These are phyloP conservation scores for Rhizomys pruinosus DNA, from an alignment of 2,113 vertebrate species.

Conservation along the genomic window DNA sequence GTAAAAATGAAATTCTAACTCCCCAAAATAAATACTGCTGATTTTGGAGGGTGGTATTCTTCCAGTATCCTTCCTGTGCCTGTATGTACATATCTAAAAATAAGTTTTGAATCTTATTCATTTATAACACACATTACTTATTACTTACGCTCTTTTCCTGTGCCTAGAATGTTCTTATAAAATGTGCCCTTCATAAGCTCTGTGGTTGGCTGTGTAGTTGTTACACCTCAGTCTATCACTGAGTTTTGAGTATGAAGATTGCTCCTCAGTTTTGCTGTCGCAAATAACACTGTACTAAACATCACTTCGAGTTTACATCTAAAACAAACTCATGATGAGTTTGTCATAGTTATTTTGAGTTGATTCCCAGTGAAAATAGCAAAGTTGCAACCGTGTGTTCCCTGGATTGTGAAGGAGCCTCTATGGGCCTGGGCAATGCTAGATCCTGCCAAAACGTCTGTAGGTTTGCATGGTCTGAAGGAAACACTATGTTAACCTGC, in stretches of 20 bases:
- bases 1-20: constrained; percentile 1
- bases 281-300: neutral
- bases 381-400: neutral
- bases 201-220: neutral
- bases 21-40: neutral
- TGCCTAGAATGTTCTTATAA: neutral
- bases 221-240: neutral
- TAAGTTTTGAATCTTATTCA: neutral
- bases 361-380: no score
- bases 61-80: neutral
- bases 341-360: no score
- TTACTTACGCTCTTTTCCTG: neutral
- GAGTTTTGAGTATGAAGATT: neutral
- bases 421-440: neutral
- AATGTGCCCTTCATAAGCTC: neutral
- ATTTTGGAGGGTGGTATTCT: neutral
- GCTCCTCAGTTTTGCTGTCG: neutral
- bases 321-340: neutral
- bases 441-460: neutral
- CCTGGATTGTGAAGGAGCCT: neutral
- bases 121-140: neutral
- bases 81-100: neutral
- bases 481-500: neutral
- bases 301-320: neutral
- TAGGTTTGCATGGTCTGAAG: neutral